phyloP scores from a whole-genome alignment of 2,888 invertebrate genomes.

The Watsonalla cultraria region DNA sequence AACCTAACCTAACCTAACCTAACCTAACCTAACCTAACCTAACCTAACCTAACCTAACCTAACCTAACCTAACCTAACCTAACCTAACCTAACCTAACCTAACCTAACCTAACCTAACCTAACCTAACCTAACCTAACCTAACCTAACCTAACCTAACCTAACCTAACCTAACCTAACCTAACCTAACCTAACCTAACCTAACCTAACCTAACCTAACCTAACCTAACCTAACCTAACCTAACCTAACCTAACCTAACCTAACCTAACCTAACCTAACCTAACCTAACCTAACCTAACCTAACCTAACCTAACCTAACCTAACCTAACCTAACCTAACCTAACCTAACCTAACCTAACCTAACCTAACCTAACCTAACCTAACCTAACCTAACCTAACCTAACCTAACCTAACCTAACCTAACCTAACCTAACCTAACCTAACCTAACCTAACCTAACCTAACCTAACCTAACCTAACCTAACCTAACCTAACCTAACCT shows the following conservation, averaged over 20 bases:
- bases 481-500: conserved; percentile 12
- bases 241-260: conserved; percentile 13
- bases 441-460: conserved; percentile 9
- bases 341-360: conserved; percentile 16
- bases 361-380: conserved; percentile 16
- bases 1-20: conserved; percentile 15
- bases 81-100: conserved; percentile 8
- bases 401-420: conserved; percentile 7
- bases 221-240: conserved; percentile 14
- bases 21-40: conserved; percentile 11
- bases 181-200: conserved; percentile 7
- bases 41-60: conserved; percentile 7
- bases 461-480: conserved; percentile 6
- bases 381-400: conserved; percentile 8
- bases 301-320: conserved; percentile 15
- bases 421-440: too few relatives aligned
- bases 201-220: conserved; percentile 9
- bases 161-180: conserved; percentile 13
- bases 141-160: conserved; percentile 12
- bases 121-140: conserved; percentile 12
- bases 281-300: conserved; percentile 13
- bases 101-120: conserved; percentile 9
- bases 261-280: conserved; percentile 16
- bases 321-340: conserved; percentile 18
- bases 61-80: conserved; percentile 7